These are phyloP conservation scores for Amphimallon solstitiale DNA, from an alignment of 2,888 invertebrate genomes.

Conservation along the genomic window DNA sequence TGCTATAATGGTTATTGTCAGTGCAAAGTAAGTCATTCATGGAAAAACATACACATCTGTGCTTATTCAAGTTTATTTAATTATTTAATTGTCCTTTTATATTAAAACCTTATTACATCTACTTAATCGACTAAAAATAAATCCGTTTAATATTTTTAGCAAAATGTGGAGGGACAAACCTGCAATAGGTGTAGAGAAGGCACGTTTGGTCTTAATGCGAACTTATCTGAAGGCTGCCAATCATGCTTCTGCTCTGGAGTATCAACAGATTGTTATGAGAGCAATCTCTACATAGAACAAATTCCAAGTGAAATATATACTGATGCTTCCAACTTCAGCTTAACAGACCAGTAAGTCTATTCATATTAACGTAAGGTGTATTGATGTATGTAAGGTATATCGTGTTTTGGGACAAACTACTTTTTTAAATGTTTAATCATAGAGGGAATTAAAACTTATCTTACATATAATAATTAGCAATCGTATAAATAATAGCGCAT, in stretches of 20 bases:
- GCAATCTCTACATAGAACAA: constrained; percentile 71
- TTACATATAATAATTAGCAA: no score
- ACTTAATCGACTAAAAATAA: no score
- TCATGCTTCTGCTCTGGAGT: constrained; percentile 91
- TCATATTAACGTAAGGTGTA: no score
- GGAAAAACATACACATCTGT: no score
- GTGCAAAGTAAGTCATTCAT: constrained; percentile 74
- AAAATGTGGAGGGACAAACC: constrained; percentile 79
- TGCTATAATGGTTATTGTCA: constrained; percentile 70
- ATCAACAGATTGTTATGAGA: constrained; percentile 77
- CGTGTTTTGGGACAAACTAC: no score
- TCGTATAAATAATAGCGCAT: no score
- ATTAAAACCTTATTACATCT: no score
- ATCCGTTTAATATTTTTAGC: constrained; percentile 56
- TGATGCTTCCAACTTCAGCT: constrained; percentile 68
- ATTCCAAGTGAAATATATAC: constrained; percentile 73
- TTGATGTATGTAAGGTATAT: background rate
- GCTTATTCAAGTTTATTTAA: no score
- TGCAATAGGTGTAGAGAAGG: constrained; percentile 84
- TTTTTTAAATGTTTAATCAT: no score
- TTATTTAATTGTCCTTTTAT: no score
- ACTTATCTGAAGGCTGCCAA: constrained; percentile 82
- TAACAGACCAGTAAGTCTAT: constrained; percentile 69
- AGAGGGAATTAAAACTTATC: no score
- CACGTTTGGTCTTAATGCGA: constrained; percentile 78